Conservation (phyloP, 2,888 invertebrate species). For the Coecobrya sp. region DNA sequence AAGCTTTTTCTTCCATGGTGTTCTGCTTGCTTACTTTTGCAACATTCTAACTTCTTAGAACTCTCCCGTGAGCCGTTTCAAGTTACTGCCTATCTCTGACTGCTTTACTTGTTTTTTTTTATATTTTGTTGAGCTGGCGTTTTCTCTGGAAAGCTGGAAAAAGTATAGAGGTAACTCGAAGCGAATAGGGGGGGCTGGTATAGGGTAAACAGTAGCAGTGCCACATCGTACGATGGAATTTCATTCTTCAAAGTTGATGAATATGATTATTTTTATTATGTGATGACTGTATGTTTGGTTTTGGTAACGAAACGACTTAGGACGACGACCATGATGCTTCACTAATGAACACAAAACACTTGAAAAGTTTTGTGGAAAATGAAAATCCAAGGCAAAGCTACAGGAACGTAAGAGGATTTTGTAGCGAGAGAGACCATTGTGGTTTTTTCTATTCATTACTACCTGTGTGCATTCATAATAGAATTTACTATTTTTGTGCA, state of each 20-base stretch:
- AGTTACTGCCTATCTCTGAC: too few species aligned
- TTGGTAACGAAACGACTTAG: background rate
- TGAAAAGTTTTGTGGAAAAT: background rate
- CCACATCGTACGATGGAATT: background rate
- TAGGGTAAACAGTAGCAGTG: background rate
- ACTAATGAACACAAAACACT: background rate
- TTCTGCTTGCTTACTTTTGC: constrained; percentile 3
- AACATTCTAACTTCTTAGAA: background rate
- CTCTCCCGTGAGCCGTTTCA: background rate
- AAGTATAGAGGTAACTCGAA: background rate
- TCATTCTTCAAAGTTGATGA: background rate
- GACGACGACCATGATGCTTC: background rate
- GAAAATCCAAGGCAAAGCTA: background rate
- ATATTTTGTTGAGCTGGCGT: background rate
- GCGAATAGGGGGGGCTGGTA: background rate
- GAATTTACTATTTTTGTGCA: too few species aligned
- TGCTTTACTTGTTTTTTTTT: background rate
- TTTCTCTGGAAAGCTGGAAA: constrained; percentile 7
- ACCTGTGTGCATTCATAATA: too few species aligned
- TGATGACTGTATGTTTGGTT: background rate
- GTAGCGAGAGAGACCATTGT: background rate
- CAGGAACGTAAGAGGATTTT: background rate
- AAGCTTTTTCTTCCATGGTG: background rate
- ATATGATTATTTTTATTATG: background rate
- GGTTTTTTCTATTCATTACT: too few species aligned